Evolutionary conservation across 2,113 vertebrate species (phyloP), one percentile per base, ranked within the genome.

Genomic region (Phainopepla nitens): DNA sequence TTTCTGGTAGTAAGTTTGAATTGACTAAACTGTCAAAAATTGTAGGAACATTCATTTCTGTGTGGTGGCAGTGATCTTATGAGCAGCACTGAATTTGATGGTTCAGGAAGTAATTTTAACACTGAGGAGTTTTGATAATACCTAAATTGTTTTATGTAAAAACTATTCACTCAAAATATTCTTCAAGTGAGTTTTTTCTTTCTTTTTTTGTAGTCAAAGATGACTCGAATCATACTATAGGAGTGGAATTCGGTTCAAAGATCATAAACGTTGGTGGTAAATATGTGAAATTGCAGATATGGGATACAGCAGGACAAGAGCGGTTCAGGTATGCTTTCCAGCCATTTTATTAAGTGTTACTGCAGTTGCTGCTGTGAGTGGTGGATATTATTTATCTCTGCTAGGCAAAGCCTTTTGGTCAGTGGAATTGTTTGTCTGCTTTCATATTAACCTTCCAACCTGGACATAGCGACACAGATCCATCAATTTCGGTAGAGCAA

Each of bases 271-370:
- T 98, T 78, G 98, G 98, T 78, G 98, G 98, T 60, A 98, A 98
- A 98, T 98, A 98, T n/a, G 98, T 98, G 31, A 98, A 98, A 94
- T 93, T 98, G 91, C 98, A 98, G 89, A 98, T 98, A 85, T 98
- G 98, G 98, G 98, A 98, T 83, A 98, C 98, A 49, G 98, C 98
- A 44, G 98, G 98, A 97, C 98, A 98, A 96, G 98, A 98, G 25
- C 97, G 98, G 84, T 98, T 98, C 98, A 98, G 98, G 98, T 98
- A 97, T 9, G 7, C 13, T 90, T 93, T 93, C 58, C n/a, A 83
- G 64, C 64, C 13, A 10, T 94, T 58, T 83, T 84, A 47, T 81
- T 87, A 83, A 72, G 60, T 58, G 47, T 91, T 94, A 73, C 9
- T 42, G 84, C 28, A 94, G 44, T 50, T 75, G 21, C 49, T 78